These are phyloP conservation scores for Cyclopterus lumpus DNA, from an alignment of 2,797 vertebrate genomes.

Conservation along the genomic window DNA sequence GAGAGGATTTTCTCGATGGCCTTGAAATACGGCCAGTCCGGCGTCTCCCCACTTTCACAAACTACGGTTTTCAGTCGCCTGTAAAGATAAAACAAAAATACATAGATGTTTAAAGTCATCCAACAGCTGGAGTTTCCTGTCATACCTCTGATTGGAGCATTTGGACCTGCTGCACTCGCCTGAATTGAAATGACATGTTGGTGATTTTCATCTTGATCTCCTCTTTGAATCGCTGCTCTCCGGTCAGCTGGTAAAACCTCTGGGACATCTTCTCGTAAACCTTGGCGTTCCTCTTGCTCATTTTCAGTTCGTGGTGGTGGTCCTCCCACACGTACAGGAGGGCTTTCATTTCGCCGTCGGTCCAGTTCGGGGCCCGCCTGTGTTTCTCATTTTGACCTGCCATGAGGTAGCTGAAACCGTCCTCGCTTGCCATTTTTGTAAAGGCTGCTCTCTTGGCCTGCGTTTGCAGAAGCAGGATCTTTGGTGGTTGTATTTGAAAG, in stretches of 20 bases:
- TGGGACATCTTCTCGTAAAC: slow-evolving; percentile 99
- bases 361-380: slow-evolving; percentile 98
- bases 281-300: slow-evolving; percentile 98
- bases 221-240: slow-evolving; percentile 96
- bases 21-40: slow-evolving; percentile 97
- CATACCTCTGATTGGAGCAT: neutral
- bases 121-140: slow-evolving; percentile 33
- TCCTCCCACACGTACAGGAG: slow-evolving; percentile 98
- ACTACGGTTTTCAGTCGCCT: slow-evolving; percentile 94
- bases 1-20: slow-evolving; percentile 96
- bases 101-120: slow-evolving; percentile 21
- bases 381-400: slow-evolving; percentile 93
- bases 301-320: slow-evolving; percentile 95
- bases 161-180: slow-evolving; percentile 82
- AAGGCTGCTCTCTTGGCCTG: slow-evolving; percentile 47
- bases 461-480: slow-evolving; percentile 59
- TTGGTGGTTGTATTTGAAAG: slow-evolving; percentile 73
- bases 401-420: slow-evolving; percentile 90
- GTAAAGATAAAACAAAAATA: slow-evolving; percentile 27
- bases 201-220: slow-evolving; percentile 99
- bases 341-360: slow-evolving; percentile 97
- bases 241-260: slow-evolving; percentile 96
- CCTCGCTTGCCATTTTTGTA: slow-evolving; percentile 90
- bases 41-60: slow-evolving; percentile 84
- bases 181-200: slow-evolving; percentile 99